A percentile compares a stretch with the other conserved stretches of the same genome.
Conservation (phyloP, 2,797 vertebrate species). For the Syngnathus rostellatus region DNA sequence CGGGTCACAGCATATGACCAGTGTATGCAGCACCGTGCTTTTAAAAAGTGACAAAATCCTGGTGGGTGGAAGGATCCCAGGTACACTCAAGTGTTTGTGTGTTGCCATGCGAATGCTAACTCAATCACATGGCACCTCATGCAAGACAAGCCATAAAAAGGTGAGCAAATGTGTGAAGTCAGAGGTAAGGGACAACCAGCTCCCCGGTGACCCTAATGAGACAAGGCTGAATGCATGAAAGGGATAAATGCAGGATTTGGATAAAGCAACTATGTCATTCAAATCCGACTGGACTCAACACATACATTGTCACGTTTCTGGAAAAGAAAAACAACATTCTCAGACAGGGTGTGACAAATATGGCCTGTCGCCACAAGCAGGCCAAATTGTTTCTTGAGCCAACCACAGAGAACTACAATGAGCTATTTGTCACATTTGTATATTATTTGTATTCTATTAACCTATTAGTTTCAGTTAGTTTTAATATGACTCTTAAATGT, state of each 20-base stretch:
- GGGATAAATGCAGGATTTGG: background rate
- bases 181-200: background rate
- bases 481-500: no score
- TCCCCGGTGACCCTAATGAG: background rate
- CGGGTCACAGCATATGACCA: constrained; percentile 50
- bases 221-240: background rate
- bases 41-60: background rate
- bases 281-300: background rate
- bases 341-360: background rate
- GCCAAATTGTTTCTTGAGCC: background rate
- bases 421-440: no score
- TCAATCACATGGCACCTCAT: background rate
- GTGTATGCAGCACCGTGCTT: constrained; percentile 8
- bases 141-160: background rate
- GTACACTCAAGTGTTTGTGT: background rate
- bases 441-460: background rate
- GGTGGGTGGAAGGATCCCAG: background rate
- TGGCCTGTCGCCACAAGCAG: background rate
- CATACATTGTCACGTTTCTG: background rate
- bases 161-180: background rate
- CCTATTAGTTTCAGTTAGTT: background rate
- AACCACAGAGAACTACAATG: background rate
- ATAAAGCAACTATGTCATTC: background rate
- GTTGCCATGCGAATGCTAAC: background rate
- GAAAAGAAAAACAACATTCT: background rate